Percentiles rank a stretch among this genome's conserved stretches.
These are phyloP conservation scores for Lucinisca nassula DNA, from an alignment of 2,888 invertebrate species.

Conservation along the genomic window DNA sequence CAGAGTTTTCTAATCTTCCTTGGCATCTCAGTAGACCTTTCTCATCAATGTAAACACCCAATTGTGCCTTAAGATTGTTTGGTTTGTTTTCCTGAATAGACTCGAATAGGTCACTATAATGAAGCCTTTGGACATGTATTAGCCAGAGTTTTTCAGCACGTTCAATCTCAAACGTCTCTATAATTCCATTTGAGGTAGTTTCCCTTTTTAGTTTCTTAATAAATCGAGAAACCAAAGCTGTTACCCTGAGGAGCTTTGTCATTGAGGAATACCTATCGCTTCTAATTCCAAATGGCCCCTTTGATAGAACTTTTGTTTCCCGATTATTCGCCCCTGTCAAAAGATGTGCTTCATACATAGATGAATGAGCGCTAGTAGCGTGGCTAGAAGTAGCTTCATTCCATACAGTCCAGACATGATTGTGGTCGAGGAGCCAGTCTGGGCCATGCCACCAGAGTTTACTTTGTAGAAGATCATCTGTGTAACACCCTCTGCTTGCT, in stretches of 20 bases:
- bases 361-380: neutral
- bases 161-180: slow-evolving; percentile 23
- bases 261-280: slow-evolving; percentile 15
- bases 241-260: slow-evolving; percentile 42
- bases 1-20: slow-evolving; percentile 27
- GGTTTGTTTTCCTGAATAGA: neutral
- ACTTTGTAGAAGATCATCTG: neutral
- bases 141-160: slow-evolving; percentile 41
- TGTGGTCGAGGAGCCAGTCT: neutral
- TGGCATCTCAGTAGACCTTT: slow-evolving; percentile 16
- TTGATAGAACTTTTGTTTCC: neutral
- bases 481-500: neutral
- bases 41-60: slow-evolving; percentile 12
- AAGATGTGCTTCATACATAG: slow-evolving; percentile 1
- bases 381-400: neutral
- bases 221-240: slow-evolving; percentile 26
- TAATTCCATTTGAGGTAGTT: neutral
- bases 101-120: neutral
- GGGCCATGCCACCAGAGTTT: slow-evolving; percentile 27
- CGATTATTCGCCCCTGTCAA: neutral
- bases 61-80: neutral
- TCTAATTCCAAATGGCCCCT: slow-evolving; percentile 25
- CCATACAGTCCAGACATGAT: neutral
- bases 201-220: slow-evolving; percentile 22
- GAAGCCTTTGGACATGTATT: neutral